Conservation (phyloP, 2,888 invertebrate genomes). For the Ochropacha duplaris region DNA sequence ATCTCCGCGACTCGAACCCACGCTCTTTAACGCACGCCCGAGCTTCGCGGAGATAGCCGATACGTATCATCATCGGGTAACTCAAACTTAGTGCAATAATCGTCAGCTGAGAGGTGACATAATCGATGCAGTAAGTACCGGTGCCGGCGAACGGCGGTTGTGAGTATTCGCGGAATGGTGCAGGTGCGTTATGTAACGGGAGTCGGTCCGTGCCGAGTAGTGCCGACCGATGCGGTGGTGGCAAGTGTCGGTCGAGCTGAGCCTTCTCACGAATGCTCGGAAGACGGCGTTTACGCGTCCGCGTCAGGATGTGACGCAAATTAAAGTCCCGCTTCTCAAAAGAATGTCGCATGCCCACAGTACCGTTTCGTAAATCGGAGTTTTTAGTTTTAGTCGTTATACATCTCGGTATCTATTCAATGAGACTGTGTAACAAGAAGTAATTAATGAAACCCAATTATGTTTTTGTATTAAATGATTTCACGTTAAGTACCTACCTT, state of each 20-base stretch:
- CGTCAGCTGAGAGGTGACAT: slow-evolving; percentile 78
- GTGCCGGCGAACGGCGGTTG: slow-evolving; percentile 67
- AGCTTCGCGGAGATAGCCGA: slow-evolving; percentile 34
- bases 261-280: slow-evolving; percentile 11
- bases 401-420: neutral
- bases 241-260: slow-evolving; percentile 10
- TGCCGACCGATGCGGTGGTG: slow-evolving; percentile 11
- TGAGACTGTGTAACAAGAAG: neutral
- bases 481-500: slow-evolving; percentile 7
- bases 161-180: slow-evolving; percentile 55
- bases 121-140: slow-evolving; percentile 71
- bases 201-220: slow-evolving; percentile 19
- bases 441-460: neutral
- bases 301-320: slow-evolving; percentile 31
- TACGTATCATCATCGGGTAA: slow-evolving; percentile 41
- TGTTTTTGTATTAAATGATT: neutral
- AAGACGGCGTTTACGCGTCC: slow-evolving; percentile 23
- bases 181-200: slow-evolving; percentile 77
- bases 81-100: slow-evolving; percentile 56
- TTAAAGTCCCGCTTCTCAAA: slow-evolving; percentile 28
- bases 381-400: neutral
- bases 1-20: slow-evolving; percentile 40
- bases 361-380: slow-evolving; percentile 23
- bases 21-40: slow-evolving; percentile 38
- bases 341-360: slow-evolving; percentile 31